These are phyloP conservation scores for Coelopa pilipes DNA, from an alignment of 2,888 invertebrate genomes.

Conservation along the genomic window DNA sequence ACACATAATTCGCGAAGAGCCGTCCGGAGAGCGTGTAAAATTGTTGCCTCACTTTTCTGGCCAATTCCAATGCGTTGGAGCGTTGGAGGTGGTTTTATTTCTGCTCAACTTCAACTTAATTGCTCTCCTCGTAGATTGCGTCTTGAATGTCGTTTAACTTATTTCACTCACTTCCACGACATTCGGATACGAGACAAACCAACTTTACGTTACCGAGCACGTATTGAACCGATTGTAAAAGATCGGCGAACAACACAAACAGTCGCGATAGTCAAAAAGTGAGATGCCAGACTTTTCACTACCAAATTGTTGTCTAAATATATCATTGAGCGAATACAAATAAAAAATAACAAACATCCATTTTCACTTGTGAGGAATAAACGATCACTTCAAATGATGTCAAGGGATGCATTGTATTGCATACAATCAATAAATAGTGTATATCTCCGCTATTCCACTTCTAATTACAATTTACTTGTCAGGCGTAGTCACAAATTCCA, in stretches of 20 bases:
- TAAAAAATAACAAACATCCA: too few relatives aligned
- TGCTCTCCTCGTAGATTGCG: background rate
- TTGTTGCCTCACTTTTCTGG: background rate
- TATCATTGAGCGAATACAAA: too few relatives aligned
- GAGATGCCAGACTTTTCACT: too few relatives aligned
- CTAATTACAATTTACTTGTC: too few relatives aligned
- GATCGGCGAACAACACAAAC: too few relatives aligned
- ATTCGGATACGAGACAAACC: background rate
- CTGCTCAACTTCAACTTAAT: too few relatives aligned
- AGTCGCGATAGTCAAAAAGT: too few relatives aligned
- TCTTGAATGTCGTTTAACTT: background rate
- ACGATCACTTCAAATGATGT: background rate
- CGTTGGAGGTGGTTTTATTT: background rate
- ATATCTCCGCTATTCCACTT: too few relatives aligned
- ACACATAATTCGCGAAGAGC: slow-evolving; percentile 1
- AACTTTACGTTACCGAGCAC: background rate
- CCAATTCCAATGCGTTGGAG: background rate
- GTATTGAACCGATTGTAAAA: background rate
- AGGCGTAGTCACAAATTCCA: slow-evolving; percentile 28
- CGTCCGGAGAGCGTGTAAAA: background rate
- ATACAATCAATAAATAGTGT: too few relatives aligned
- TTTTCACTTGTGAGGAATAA: too few relatives aligned
- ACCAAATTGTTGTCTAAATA: too few relatives aligned
- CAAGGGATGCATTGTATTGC: too few relatives aligned
- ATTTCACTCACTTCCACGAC: background rate